A percentile compares a stretch with the other conserved stretches of the same genome.
These are phyloP conservation scores for Leucophora obtusa DNA, from an alignment of 2,888 invertebrate genomes.

Conservation along the genomic window DNA sequence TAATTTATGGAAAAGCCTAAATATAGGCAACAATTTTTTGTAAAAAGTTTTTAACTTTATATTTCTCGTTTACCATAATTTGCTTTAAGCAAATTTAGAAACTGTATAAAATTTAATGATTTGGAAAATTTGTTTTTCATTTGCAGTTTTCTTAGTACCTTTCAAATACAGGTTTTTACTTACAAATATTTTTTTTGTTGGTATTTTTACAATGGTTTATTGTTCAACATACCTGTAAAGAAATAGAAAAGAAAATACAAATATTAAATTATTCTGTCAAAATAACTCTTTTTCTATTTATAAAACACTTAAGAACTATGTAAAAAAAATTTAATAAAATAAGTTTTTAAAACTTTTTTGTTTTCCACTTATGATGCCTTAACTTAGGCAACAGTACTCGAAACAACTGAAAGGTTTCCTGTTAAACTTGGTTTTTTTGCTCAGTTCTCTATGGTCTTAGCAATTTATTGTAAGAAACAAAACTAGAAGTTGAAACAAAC, in stretches of 20 bases:
- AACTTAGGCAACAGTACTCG: background rate
- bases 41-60: too few species aligned
- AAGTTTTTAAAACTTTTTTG: background rate
- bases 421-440: background rate
- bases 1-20: too few species aligned
- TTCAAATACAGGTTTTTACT: background rate
- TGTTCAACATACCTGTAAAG: slow-evolving; percentile 57
- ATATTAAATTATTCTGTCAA: slow-evolving; percentile 36
- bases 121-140: background rate
- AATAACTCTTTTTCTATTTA: slow-evolving; percentile 40
- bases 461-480: slow-evolving; percentile 6
- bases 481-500: background rate
- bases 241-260: slow-evolving; percentile 6
- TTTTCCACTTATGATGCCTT: background rate
- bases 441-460: background rate
- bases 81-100: too few species aligned
- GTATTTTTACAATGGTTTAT: background rate
- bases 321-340: slow-evolving; percentile 14
- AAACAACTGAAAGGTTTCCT: slow-evolving; percentile 22
- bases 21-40: too few species aligned
- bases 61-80: too few species aligned
- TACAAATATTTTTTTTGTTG: slow-evolving; percentile 7
- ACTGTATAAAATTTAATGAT: background rate
- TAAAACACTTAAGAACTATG: slow-evolving; percentile 28
- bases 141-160: background rate